These are phyloP conservation scores for Philhelius pedissequus DNA, from an alignment of 2,888 invertebrate genomes.

Conservation along the genomic window DNA sequence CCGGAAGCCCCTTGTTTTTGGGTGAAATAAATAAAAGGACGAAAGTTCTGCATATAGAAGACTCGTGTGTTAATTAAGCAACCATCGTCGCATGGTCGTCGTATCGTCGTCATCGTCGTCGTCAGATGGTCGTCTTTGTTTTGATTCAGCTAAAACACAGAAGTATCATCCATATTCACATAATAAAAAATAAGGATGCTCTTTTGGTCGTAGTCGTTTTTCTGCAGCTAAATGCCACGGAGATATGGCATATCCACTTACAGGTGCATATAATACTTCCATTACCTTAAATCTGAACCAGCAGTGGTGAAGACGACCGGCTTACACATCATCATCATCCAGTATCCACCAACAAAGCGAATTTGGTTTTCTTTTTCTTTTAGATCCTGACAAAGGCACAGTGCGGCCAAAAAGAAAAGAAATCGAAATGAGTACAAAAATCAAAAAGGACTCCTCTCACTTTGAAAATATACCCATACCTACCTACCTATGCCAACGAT, in stretches of 20 bases:
- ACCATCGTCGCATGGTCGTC: too few relatives aligned
- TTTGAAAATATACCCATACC: background rate
- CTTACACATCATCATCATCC: background rate
- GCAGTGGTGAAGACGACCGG: slow-evolving; percentile 20
- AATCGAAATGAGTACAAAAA: slow-evolving; percentile 30
- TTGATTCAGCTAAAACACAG: slow-evolving; percentile 26
- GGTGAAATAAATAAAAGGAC: slow-evolving; percentile 24
- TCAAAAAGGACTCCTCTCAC: slow-evolving; percentile 20
- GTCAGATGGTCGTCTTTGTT: slow-evolving; percentile 54
- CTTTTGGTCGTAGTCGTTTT: slow-evolving; percentile 60
- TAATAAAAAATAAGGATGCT: slow-evolving; percentile 61
- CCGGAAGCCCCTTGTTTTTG: background rate
- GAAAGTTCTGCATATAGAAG: slow-evolving; percentile 17
- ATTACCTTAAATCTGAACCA: background rate
- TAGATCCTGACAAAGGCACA: slow-evolving; percentile 32
- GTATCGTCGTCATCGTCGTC: background rate
- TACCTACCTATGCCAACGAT: background rate
- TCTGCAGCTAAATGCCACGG: slow-evolving; percentile 31
- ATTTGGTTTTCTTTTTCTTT: slow-evolving; percentile 53
- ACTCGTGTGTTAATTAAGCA: slow-evolving; percentile 67
- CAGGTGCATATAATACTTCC: slow-evolving; percentile 49
- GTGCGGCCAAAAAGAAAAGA: slow-evolving; percentile 41
- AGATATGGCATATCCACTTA: too few relatives aligned
- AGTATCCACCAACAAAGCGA: slow-evolving; percentile 44
- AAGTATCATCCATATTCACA: slow-evolving; percentile 47